These are phyloP conservation scores for Lagorchestes hirsutus DNA, from an alignment of 2,797 vertebrate genomes.

Conservation along the genomic window DNA sequence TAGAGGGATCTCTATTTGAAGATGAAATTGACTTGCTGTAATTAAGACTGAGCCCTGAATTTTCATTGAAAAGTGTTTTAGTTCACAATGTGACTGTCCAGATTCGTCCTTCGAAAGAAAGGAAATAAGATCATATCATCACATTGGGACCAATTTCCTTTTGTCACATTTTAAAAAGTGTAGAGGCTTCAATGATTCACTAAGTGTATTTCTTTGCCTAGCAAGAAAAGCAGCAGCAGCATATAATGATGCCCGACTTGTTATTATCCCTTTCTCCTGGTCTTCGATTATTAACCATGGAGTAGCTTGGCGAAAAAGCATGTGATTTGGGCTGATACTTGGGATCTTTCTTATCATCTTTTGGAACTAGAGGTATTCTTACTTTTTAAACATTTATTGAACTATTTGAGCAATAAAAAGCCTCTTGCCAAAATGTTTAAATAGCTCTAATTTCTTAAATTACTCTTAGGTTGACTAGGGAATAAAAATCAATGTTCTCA, in stretches of 20 bases:
- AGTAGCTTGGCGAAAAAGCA: conserved; percentile 71
- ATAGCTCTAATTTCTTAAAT: conserved; percentile 33
- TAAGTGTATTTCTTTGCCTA: conserved; percentile 78
- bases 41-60: conserved; percentile 60
- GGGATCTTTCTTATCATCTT: conserved; percentile 43
- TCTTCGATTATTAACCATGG: conserved; percentile 79
- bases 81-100: conserved; percentile 70
- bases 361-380: conserved; percentile 45
- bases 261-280: conserved; percentile 50
- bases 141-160: conserved; percentile 77
- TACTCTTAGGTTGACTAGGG: conserved; percentile 36
- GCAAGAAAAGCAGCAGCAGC: conserved; percentile 78
- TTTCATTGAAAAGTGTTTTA: conserved; percentile 65
- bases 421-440: conserved; percentile 55
- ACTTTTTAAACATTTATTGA: conserved; percentile 17
- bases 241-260: conserved; percentile 70
- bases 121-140: conserved; percentile 72
- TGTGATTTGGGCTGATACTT: conserved; percentile 12
- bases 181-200: conserved; percentile 77
- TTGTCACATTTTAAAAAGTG: conserved; percentile 77
- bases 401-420: neutral
- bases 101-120: conserved; percentile 57
- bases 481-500: conserved; percentile 39
- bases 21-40: conserved; percentile 72
- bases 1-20: conserved; percentile 69